A percentile compares a stretch with the other conserved stretches of the same genome.
Conservation (phyloP, 2,113 vertebrate species). For the Ammodytes marinus region DNA sequence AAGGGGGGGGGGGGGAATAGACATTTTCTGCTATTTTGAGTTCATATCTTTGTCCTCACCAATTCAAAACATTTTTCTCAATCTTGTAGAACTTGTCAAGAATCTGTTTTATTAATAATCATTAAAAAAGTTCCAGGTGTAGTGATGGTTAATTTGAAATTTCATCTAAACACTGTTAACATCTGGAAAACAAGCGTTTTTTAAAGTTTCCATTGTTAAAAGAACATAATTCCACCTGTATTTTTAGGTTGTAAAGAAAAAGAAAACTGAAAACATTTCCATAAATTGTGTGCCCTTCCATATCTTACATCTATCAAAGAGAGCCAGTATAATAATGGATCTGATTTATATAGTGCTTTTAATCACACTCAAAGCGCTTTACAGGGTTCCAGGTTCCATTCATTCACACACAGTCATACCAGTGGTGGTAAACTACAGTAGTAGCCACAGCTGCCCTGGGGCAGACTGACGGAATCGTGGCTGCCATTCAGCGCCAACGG, state of each 20-base stretch:
- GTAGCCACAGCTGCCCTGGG: no score
- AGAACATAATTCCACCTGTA: not conserved
- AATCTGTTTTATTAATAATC: not conserved
- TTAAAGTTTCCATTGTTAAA: not conserved
- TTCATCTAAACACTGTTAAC: not conserved
- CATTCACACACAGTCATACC: no score
- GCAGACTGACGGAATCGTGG: no score
- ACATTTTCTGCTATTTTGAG: not conserved
- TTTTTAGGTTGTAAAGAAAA: not conserved
- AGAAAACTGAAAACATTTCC: not conserved
- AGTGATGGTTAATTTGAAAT: not conserved
- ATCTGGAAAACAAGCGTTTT: not conserved
- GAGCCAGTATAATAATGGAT: not conserved
- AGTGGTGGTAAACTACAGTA: no score
- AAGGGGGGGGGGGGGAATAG: not conserved
- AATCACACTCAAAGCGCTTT: no score
- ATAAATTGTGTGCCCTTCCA: not conserved
- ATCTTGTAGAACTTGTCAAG: conserved; percentile 1
- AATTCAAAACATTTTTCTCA: not conserved
- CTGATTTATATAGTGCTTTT: no score
- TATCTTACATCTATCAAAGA: not conserved
- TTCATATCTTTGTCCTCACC: not conserved
- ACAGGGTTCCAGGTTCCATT: no score
- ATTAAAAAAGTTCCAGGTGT: not conserved
- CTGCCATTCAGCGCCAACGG: no score